A percentile compares a stretch with the other conserved stretches of the same genome.
Evolutionary conservation across 2,888 invertebrate species (phyloP).

Genomic region (Notodonta ziczac): DNA sequence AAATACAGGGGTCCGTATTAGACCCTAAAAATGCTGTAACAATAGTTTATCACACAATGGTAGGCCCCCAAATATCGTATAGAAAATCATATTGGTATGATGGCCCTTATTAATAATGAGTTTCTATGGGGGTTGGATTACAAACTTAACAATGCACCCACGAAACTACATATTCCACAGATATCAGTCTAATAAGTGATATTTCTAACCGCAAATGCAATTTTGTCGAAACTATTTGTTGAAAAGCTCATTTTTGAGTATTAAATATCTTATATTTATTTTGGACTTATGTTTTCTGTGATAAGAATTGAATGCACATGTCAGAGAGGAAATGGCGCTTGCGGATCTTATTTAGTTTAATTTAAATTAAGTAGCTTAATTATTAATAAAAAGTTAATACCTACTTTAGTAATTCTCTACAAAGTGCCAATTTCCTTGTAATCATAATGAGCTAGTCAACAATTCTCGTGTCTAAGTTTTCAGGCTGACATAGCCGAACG

Average conservation of each 20-base stretch:
- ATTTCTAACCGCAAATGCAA: not conserved
- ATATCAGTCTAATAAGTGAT: accelerated
- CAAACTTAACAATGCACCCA: conserved; percentile 12
- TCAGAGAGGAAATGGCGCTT: not conserved
- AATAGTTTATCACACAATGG: conserved; percentile 23
- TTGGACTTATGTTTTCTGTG: conserved; percentile 25
- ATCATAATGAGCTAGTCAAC: too few relatives aligned
- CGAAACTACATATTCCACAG: conserved; percentile 15
- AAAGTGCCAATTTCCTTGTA: too few relatives aligned
- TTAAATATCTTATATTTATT: conserved; percentile 43
- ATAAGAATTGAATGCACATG: conserved; percentile 13
- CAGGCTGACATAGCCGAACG: too few relatives aligned
- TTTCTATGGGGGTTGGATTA: conserved; percentile 22
- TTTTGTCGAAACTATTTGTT: conserved; percentile 32
- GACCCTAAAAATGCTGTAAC: conserved; percentile 25
- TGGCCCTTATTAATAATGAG: conserved; percentile 35
- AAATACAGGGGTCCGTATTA: conserved; percentile 14
- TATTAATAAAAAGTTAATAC: too few relatives aligned
- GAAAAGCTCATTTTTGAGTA: conserved; percentile 34
- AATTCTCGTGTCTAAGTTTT: too few relatives aligned
- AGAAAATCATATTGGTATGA: conserved; percentile 48
- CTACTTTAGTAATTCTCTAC: too few relatives aligned
- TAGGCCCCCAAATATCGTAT: conserved; percentile 30
- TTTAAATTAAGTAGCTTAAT: too few relatives aligned
- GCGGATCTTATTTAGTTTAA: too few relatives aligned